phyloP scores from a whole-genome alignment of 2,888 invertebrate species.

The Catocala fraxini region DNA sequence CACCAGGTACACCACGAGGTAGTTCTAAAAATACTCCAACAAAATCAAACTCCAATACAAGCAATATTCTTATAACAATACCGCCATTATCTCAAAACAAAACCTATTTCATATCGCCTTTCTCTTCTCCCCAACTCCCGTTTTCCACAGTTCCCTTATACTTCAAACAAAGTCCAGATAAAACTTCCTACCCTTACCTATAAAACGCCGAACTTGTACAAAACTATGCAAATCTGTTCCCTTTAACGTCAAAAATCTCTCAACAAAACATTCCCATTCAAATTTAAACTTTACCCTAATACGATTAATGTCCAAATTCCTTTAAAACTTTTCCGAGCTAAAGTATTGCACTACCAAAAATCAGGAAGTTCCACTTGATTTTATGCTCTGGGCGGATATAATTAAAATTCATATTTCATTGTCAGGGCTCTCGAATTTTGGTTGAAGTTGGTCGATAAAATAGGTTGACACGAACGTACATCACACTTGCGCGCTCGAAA shows the following conservation, averaged over 20 bases:
- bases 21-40: not conserved
- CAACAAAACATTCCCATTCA: conserved; percentile 3
- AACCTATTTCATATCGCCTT: not conserved
- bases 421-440: not conserved
- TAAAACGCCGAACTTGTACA: conserved; percentile 17
- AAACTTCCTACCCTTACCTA: conserved; percentile 10
- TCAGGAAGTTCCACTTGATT: not conserved
- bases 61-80: not conserved
- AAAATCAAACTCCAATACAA: not conserved
- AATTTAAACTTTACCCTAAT: conserved; percentile 3
- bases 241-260: conserved; percentile 10
- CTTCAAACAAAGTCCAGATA: conserved; percentile 3
- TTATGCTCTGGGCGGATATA: not conserved
- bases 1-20: too few relatives aligned
- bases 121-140: not conserved
- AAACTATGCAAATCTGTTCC: conserved; percentile 43
- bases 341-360: not conserved
- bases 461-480: conserved; percentile 2
- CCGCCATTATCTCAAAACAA: not conserved
- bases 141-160: not conserved
- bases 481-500: not conserved
- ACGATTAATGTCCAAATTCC: conserved; percentile 11
- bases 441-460: conserved; percentile 4
- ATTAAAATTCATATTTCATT: conserved; percentile 1
- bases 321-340: not conserved